phyloP scores from a whole-genome alignment of 2,888 invertebrate species.

The Leptinotarsa juncta region DNA sequence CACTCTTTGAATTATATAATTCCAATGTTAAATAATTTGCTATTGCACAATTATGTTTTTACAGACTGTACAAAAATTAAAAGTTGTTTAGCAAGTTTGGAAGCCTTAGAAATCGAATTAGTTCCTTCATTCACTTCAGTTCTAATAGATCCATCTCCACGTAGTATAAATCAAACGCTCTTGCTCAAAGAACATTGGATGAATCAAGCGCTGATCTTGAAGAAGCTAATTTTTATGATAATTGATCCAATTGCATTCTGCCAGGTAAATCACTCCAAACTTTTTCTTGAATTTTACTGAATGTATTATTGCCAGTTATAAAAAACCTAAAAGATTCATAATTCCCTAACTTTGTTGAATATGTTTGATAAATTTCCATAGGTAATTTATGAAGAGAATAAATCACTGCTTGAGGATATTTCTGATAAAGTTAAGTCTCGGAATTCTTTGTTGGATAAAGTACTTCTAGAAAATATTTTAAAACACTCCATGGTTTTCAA shows the following conservation, averaged over 20 bases:
- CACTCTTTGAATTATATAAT: too few relatives aligned
- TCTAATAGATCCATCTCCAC: conserved; percentile 66
- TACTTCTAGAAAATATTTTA: conserved; percentile 43
- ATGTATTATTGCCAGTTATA: too few relatives aligned
- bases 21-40: too few relatives aligned
- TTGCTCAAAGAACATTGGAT: conserved; percentile 72
- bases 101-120: conserved; percentile 75
- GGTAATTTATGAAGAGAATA: conserved; percentile 54
- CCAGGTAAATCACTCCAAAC: conserved; percentile 62
- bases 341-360: background rate
- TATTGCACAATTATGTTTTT: conserved; percentile 34
- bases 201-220: conserved; percentile 70
- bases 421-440: conserved; percentile 31
- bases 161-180: conserved; percentile 67
- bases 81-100: conserved; percentile 75
- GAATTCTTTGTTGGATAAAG: conserved; percentile 20
- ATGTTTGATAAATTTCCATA: conserved; percentile 30
- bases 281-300: too few relatives aligned
- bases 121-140: conserved; percentile 71
- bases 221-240: conserved; percentile 72
- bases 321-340: too few relatives aligned
- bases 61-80: conserved; percentile 73
- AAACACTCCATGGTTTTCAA: conserved; percentile 48
- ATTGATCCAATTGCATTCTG: conserved; percentile 78
- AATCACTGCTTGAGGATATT: conserved; percentile 40